Percentiles rank a stretch among this genome's conserved stretches.
phyloP scores from a whole-genome alignment of 2,888 invertebrate species.

The Mellilla xanthometata region DNA sequence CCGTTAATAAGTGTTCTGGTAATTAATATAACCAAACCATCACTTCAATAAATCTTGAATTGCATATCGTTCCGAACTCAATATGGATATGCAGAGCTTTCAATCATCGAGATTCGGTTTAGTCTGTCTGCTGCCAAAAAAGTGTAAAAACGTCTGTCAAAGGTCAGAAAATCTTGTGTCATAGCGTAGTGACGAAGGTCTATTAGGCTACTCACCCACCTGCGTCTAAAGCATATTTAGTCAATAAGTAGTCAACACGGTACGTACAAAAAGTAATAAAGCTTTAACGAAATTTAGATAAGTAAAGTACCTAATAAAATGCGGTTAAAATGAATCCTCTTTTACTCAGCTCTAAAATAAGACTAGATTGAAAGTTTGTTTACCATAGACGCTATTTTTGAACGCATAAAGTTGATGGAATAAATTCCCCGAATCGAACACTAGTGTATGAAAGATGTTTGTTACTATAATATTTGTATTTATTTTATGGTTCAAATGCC shows the following conservation, averaged over 20 bases:
- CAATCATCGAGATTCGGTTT: neutral
- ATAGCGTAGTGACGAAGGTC: neutral
- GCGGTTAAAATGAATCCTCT: conserved; percentile 2
- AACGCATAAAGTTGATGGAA: conserved; percentile 27
- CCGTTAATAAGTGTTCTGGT: too few species aligned
- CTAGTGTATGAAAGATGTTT: conserved; percentile 9
- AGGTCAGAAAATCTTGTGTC: neutral
- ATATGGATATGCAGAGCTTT: conserved; percentile 6
- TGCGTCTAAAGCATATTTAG: neutral
- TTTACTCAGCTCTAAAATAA: conserved; percentile 31
- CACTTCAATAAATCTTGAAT: too few species aligned
- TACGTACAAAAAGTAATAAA: conserved; percentile 3
- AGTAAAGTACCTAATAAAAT: conserved; percentile 3
- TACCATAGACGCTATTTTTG: conserved; percentile 27
- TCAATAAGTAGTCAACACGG: neutral
- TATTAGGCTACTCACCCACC: neutral
- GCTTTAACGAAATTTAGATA: conserved; percentile 3
- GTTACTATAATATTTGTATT: conserved; percentile 9
- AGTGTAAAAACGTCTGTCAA: neutral
- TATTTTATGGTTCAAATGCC: conserved; percentile 14
- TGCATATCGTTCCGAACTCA: too few species aligned
- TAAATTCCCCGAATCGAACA: conserved; percentile 20
- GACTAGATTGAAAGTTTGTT: conserved; percentile 29
- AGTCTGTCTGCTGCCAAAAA: neutral
- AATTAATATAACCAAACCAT: too few species aligned